Conservation (phyloP, 2,797 vertebrate genomes). For the Ataeniobius toweri region DNA sequence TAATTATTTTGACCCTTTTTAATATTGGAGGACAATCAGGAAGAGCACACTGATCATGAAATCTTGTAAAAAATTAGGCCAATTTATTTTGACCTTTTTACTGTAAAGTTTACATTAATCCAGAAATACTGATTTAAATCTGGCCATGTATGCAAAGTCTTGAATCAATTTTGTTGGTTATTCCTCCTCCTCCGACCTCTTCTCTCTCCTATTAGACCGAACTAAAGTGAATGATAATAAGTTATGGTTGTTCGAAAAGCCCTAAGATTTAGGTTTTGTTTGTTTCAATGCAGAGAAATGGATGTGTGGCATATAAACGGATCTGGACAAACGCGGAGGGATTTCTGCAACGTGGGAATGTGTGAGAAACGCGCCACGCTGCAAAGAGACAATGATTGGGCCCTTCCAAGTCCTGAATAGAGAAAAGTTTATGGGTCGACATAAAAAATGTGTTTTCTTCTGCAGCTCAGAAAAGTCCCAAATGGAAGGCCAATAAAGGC, state of each 20-base stretch:
- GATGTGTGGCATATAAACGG: slow-evolving; percentile 47
- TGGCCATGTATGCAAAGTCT: not conserved
- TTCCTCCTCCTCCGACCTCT: not conserved
- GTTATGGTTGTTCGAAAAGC: slow-evolving; percentile 10
- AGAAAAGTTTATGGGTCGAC: slow-evolving; percentile 78
- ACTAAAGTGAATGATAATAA: slow-evolving; percentile 50
- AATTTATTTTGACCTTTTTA: not conserved
- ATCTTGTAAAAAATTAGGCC: not conserved
- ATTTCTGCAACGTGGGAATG: slow-evolving; percentile 72
- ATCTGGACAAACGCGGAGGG: slow-evolving; percentile 43
- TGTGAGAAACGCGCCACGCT: slow-evolving; percentile 67
- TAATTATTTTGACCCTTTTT: not conserved
- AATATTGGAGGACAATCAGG: not conserved
- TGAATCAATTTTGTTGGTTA: too few relatives aligned
- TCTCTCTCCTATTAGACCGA: not conserved
- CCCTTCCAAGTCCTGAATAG: slow-evolving; percentile 57
- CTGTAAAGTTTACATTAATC: not conserved
- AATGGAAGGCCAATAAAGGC: slow-evolving; percentile 78
- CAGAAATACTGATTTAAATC: not conserved
- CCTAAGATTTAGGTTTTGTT: slow-evolving; percentile 26
- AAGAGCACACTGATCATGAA: not conserved
- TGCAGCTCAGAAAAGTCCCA: slow-evolving; percentile 73
- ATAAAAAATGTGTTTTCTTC: slow-evolving; percentile 82
- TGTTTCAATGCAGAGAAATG: slow-evolving; percentile 17
- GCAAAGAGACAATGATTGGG: slow-evolving; percentile 71